phyloP scores from a whole-genome alignment of 2,797 vertebrate genomes.

The Pygocentrus nattereri region DNA sequence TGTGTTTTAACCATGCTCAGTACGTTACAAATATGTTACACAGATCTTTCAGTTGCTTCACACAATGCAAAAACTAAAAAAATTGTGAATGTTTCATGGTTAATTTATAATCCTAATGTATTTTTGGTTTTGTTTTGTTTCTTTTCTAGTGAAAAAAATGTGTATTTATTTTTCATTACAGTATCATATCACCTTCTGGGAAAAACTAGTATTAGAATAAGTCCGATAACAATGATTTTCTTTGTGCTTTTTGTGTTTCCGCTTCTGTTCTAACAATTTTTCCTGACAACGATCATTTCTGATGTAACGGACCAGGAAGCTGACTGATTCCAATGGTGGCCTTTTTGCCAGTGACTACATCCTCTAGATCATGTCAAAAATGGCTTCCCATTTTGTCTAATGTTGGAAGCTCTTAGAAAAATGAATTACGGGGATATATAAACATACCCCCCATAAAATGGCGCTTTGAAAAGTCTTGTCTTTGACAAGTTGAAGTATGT shows the following conservation, averaged over 20 bases:
- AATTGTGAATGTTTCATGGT: constrained; percentile 76
- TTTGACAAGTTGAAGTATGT: constrained; percentile 70
- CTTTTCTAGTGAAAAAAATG: constrained; percentile 73
- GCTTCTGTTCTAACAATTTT: constrained; percentile 62
- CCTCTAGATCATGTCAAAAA: constrained; percentile 78
- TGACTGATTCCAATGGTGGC: constrained; percentile 70
- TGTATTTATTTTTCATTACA: constrained; percentile 82
- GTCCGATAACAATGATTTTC: constrained; percentile 51
- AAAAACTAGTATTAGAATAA: constrained; percentile 76
- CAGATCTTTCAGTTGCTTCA: constrained; percentile 73
- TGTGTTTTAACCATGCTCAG: constrained; percentile 59
- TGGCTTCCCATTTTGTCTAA: constrained; percentile 72
- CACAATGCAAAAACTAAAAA: constrained; percentile 76
- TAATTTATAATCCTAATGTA: constrained; percentile 84
- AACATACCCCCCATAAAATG: constrained; percentile 58
- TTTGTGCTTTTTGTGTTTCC: constrained; percentile 63
- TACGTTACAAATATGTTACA: constrained; percentile 72
- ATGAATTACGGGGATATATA: constrained; percentile 63
- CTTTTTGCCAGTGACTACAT: constrained; percentile 72
- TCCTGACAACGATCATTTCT: constrained; percentile 61
- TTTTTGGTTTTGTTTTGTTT: constrained; percentile 62
- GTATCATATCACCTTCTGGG: constrained; percentile 70
- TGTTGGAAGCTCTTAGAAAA: constrained; percentile 67
- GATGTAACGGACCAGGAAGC: constrained; percentile 67
- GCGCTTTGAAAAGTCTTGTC: constrained; percentile 70